Base-by-base conservation (phyloP, 2,797 vertebrate genomes). In the Hypotaenidia okinawae region DNA sequence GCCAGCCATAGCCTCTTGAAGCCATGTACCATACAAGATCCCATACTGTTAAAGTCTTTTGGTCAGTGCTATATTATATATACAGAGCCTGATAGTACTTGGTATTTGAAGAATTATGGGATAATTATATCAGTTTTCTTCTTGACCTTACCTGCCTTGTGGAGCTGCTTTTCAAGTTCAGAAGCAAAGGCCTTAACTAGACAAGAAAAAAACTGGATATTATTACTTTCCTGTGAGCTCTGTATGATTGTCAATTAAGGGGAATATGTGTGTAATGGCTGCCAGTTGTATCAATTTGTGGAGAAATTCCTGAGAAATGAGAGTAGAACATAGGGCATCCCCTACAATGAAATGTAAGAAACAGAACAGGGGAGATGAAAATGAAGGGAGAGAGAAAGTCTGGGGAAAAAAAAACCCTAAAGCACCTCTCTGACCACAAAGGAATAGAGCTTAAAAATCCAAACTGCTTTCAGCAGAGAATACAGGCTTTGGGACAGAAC, bases 61-160 rank as follows among this genome's bases (percentile, higher is more conserved):
- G 39, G 70, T 74, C 74, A 86, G 32, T 76, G 90, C 43, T 70
- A 16, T 85, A 25, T 76, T 84, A 51, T 27, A 84, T 41, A 61
- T 27, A 77, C 5, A 54, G 54, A 72, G 16, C 37, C 67, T 74
- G 59, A 84, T 67, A 63, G 49, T 61, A 76, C 59, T 82, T 79
- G 33, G 13, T 93, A 86, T 94, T 93, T 96, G 94, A 95, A 95
- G 80, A 87, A 79, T 93, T 90, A 90, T 74, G 80, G 33, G 76
- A 84, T 94, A 96, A 94, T 97, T 94, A 76, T 73, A 79, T 89
- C 90, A 55, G 43, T 95, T 90, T 95, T 90, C 67, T 94, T 93
- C 90, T 82, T 94, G 90, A 94, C 94, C 93, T 94, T 93, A 64
- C 55, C 91, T 91, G 85, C 79, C 91, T 94, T 45, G 55, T 80